Percentiles rank a stretch among this genome's conserved stretches.
These are phyloP conservation scores for Acleris laterana DNA, from an alignment of 2,888 invertebrate genomes.

Conservation along the genomic window DNA sequence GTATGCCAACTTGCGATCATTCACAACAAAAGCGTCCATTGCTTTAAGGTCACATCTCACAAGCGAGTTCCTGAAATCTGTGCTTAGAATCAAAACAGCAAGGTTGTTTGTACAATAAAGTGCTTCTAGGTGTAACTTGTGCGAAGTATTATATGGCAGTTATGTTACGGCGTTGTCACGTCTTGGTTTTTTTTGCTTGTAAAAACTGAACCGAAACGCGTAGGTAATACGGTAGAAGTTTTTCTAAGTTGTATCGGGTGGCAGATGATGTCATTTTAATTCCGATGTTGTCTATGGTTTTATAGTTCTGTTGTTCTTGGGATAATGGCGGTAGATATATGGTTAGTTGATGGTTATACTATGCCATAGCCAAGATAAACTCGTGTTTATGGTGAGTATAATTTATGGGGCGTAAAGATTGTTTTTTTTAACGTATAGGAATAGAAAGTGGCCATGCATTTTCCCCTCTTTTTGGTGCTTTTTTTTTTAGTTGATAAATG, in stretches of 20 bases:
- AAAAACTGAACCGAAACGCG: constrained; percentile 4
- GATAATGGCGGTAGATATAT: constrained; percentile 8
- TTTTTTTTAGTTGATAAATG: too few relatives aligned
- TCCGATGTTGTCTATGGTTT: constrained; percentile 44
- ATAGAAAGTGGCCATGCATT: too few relatives aligned
- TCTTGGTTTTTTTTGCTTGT: neutral
- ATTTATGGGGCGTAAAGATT: too few relatives aligned
- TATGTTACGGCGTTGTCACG: constrained; percentile 9
- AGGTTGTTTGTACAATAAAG: constrained; percentile 16
- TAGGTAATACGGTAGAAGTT: constrained; percentile 1
- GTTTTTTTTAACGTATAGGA: too few relatives aligned
- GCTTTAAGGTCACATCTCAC: constrained; percentile 2
- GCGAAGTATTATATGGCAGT: constrained; percentile 31
- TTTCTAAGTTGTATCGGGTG: constrained; percentile 6
- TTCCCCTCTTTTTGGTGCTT: too few relatives aligned
- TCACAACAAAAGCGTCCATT: constrained; percentile 14
- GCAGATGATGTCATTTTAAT: constrained; percentile 51
- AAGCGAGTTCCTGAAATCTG: neutral
- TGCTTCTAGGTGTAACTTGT: constrained; percentile 9
- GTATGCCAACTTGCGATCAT: constrained; percentile 16
- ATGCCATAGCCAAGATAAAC: neutral
- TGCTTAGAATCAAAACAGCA: neutral
- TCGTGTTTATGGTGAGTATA: too few relatives aligned
- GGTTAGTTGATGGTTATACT: neutral
- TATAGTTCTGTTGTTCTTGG: constrained; percentile 20